Evolutionary conservation across 2,888 invertebrate species (phyloP).

Genomic region (Dascillus cervinus): DNA sequence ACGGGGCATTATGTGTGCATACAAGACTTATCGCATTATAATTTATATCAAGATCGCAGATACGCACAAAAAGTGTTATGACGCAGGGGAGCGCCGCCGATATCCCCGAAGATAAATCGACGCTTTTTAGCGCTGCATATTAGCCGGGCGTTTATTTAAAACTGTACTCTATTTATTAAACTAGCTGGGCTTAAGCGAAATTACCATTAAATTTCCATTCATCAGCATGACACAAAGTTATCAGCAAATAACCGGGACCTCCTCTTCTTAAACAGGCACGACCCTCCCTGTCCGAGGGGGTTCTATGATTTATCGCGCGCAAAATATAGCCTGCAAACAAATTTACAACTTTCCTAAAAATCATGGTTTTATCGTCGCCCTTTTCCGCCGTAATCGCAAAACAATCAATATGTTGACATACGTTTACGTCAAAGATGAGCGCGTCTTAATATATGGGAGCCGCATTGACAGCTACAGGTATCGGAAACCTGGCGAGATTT

Average conservation of each 20-base stretch:
- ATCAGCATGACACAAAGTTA: constrained; percentile 42
- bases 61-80: too few relatives aligned
- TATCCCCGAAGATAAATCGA: too few relatives aligned
- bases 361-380: too few relatives aligned
- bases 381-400: too few relatives aligned
- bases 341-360: constrained; percentile 26
- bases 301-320: constrained; percentile 31
- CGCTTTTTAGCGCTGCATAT: too few relatives aligned
- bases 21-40: too few relatives aligned
- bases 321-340: constrained; percentile 29
- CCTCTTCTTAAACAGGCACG: constrained; percentile 26
- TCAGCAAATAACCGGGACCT: constrained; percentile 41
- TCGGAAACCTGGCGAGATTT: constrained; percentile 33
- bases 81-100: too few relatives aligned
- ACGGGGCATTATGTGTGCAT: too few relatives aligned
- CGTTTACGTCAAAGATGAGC: constrained; percentile 32
- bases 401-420: too few relatives aligned
- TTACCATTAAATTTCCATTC: constrained; percentile 42
- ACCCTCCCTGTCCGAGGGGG: constrained; percentile 20
- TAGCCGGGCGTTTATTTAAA: too few relatives aligned
- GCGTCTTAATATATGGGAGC: constrained; percentile 33
- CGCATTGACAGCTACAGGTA: constrained; percentile 34
- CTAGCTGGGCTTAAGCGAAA: constrained; percentile 37
- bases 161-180: constrained; percentile 26
- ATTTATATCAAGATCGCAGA: too few relatives aligned